Conservation (phyloP, 2,888 invertebrate genomes). For the Cancer borealis region DNA sequence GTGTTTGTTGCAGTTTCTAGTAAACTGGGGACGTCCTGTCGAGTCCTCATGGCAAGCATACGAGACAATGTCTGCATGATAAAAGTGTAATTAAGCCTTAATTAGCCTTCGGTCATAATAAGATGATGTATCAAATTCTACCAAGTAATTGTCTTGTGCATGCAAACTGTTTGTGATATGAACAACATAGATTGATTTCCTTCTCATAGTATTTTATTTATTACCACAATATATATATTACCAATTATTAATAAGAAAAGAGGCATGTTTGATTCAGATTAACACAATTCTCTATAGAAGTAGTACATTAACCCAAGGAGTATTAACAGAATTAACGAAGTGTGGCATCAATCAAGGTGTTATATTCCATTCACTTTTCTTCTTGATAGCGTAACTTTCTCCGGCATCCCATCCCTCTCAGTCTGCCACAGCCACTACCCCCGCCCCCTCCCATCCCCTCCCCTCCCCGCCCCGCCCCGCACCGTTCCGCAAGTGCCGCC, state of each 20-base stretch:
- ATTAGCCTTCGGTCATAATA: not conserved
- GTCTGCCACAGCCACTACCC: no score
- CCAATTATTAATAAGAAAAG: no score
- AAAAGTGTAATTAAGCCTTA: no score
- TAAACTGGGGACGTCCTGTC: not conserved
- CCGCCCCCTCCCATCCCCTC: not conserved
- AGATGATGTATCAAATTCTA: not conserved
- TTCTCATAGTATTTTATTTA: not conserved
- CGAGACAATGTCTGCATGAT: not conserved
- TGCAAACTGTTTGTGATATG: not conserved
- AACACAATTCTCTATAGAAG: not conserved
- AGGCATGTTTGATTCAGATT: not conserved
- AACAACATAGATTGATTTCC: not conserved
- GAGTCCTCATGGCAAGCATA: not conserved
- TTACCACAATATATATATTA: not conserved
- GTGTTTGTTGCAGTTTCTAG: not conserved
- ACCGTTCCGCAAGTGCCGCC: not conserved
- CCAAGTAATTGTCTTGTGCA: not conserved
- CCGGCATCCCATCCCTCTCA: not conserved
- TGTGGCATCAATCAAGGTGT: not conserved
- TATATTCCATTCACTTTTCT: slow-evolving; percentile 4
- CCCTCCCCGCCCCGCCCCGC: not conserved
- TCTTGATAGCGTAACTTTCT: not conserved
- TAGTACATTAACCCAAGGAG: not conserved
- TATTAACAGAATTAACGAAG: not conserved